Conservation (phyloP, 2,888 invertebrate species). For the Drosophila mimetica region DNA sequence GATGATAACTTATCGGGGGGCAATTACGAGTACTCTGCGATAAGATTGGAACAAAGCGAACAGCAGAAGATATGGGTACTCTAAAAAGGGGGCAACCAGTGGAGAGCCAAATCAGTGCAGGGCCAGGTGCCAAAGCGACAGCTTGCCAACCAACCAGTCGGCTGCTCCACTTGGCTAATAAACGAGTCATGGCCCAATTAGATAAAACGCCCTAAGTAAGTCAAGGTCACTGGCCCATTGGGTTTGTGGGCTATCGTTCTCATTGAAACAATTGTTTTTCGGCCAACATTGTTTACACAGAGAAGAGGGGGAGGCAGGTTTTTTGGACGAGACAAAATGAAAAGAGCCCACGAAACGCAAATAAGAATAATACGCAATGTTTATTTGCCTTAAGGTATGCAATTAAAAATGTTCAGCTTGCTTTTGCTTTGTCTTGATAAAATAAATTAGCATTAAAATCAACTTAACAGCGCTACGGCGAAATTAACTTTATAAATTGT, state of each 20-base stretch:
- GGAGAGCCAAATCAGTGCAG: slow-evolving; percentile 39
- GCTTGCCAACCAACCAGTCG: background rate
- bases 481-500: slow-evolving; percentile 65
- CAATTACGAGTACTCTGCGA: slow-evolving; percentile 34
- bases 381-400: slow-evolving; percentile 54
- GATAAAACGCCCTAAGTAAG: slow-evolving; percentile 15
- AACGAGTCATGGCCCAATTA: slow-evolving; percentile 29
- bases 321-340: slow-evolving; percentile 46
- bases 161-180: background rate
- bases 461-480: slow-evolving; percentile 65
- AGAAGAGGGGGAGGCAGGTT: too few relatives aligned
- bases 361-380: slow-evolving; percentile 46
- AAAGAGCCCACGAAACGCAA: slow-evolving; percentile 31
- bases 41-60: slow-evolving; percentile 28
- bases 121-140: slow-evolving; percentile 9
- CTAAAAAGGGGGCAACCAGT: slow-evolving; percentile 27
- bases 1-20: slow-evolving; percentile 32
- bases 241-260: background rate
- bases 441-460: slow-evolving; percentile 71
- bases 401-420: slow-evolving; percentile 41
- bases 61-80: background rate
- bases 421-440: slow-evolving; percentile 47
- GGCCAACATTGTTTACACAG: slow-evolving; percentile 16
- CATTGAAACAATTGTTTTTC: slow-evolving; percentile 8
- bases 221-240: slow-evolving; percentile 25